Base-by-base conservation (phyloP, 2,888 invertebrate genomes). In the Clistopyga incitator region DNA sequence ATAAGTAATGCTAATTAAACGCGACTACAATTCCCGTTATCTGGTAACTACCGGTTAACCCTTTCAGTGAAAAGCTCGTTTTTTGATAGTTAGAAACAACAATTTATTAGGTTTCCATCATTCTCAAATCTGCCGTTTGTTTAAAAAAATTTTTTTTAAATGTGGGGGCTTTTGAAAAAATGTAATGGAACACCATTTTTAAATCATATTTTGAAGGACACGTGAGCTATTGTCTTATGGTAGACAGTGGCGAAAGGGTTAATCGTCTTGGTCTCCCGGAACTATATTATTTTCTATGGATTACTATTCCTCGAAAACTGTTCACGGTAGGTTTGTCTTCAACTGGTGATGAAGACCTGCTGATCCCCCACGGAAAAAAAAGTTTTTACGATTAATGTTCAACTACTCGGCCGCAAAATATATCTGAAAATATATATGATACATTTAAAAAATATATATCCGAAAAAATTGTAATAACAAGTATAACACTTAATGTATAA, bases 351-450 rank as follows among this genome's bases (percentile, higher is more conserved):
- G 38, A 64, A 18, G 61, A 59, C 68, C 74, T 61, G 78, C 80
- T 42, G 80, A 80, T 80, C 68, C 80, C 75, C 75, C 74, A 75
- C 80, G 74, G 80, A 80, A 80, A 80, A 75, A 78, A 78, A 75
- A 67, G 59, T 61, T 74, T 75, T 61, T 68, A 52, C 45, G 67
- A 52, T 25, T 70, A 68, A 59, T 70, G 20, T 75, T 6, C n/a
- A 42, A 75, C 65, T 75, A 75, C 75, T 75, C 65, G 72, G 72
- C 78, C 54, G 78, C 65, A 56, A 67, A 72, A 72, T 65, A 54
- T 78, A 65, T 78, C 78, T 78, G 78, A 29, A 78, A 78, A 78
- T 78, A 78, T 72, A 65, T 65, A 78, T 72, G 42, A 65, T 65
- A 54, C 42, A 56, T 45, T 54, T 25, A 64, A 54, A 50, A 13